These are phyloP conservation scores for Bugula neritina DNA, from an alignment of 2,888 invertebrate genomes.

Conservation along the genomic window DNA sequence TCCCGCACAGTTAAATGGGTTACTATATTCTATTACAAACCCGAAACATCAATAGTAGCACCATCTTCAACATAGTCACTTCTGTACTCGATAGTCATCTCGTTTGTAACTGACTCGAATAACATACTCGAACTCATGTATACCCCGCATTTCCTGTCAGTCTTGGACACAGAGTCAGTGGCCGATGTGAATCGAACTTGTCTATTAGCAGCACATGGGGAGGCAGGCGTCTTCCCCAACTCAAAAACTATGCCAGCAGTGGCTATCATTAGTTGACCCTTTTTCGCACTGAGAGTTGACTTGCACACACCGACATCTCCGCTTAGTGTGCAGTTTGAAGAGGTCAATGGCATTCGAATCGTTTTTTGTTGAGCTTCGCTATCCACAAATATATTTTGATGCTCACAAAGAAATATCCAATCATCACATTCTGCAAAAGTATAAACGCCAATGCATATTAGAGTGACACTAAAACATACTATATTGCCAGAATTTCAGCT, in stretches of 20 bases:
- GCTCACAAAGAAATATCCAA: constrained; percentile 22
- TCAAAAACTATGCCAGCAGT: not conserved
- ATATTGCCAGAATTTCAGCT: too few species aligned
- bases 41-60: not conserved
- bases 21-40: not conserved
- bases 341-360: constrained; percentile 19
- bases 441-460: too few species aligned
- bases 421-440: not conserved
- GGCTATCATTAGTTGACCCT: not conserved
- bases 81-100: not conserved
- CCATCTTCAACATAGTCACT: constrained; percentile 5
- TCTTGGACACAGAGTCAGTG: not conserved
- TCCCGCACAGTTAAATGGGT: too few species aligned
- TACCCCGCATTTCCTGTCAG: constrained; percentile 4
- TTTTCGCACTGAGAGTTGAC: not conserved
- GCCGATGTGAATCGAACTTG: not conserved
- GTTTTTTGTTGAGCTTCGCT: not conserved
- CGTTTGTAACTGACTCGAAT: not conserved
- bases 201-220: not conserved
- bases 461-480: too few species aligned
- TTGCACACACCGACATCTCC: not conserved
- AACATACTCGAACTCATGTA: not conserved
- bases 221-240: not conserved
- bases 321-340: not conserved
- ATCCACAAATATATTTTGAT: not conserved